Evolutionary conservation across 2,888 invertebrate genomes (phyloP).

Genomic region (Blastobasis adustella): DNA sequence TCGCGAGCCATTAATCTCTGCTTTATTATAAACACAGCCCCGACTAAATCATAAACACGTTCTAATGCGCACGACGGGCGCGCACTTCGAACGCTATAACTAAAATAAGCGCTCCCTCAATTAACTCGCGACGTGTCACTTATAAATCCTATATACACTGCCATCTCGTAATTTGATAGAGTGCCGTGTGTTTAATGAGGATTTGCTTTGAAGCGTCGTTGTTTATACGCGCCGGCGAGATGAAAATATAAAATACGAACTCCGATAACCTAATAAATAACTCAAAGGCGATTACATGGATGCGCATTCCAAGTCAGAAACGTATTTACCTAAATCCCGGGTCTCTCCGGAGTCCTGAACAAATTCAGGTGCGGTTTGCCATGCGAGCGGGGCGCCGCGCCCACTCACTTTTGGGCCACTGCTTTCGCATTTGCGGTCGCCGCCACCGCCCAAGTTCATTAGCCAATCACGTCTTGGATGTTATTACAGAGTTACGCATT

Average conservation of each 20-base stretch:
- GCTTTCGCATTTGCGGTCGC: not conserved
- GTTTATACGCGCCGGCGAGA: not conserved
- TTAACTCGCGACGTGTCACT: no score
- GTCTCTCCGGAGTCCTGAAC: not conserved
- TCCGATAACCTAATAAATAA: not conserved
- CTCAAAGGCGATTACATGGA: conserved; percentile 1
- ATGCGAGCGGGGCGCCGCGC: not conserved
- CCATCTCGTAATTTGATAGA: no score
- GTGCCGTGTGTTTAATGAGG: no score
- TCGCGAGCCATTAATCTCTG: conserved; percentile 52
- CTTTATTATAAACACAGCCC: conserved; percentile 66
- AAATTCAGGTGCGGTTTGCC: not conserved
- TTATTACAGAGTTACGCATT: not conserved
- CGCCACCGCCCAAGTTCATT: no score
- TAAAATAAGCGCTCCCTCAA: not conserved
- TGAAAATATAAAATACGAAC: not conserved
- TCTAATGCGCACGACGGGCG: not conserved
- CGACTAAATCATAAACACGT: conserved; percentile 62
- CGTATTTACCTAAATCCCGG: not conserved
- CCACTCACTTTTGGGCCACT: not conserved
- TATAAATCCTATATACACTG: no score
- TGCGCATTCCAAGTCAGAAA: not conserved
- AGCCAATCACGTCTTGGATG: not conserved
- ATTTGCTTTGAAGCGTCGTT: no score
- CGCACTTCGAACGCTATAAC: not conserved